Evolutionary conservation across 2,113 vertebrate species (phyloP).

Genomic region (Neomonachus schauinslandi): DNA sequence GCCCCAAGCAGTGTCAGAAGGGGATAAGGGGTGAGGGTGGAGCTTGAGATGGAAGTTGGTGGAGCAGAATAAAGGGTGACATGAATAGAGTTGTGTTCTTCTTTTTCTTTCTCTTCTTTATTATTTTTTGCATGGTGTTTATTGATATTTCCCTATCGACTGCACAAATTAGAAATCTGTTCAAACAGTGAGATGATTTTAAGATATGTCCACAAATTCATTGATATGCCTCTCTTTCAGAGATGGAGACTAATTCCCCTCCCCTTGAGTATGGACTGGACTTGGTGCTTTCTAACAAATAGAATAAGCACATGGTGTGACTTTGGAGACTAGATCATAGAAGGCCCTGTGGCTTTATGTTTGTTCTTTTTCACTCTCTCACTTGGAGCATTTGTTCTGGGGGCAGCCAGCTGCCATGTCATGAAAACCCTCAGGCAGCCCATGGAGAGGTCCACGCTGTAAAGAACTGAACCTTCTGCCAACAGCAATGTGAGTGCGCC

Average conservation of each 20-base stretch:
- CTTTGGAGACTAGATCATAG: not conserved
- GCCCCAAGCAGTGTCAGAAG: not conserved
- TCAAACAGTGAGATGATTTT: not conserved
- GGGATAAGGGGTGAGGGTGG: not conserved
- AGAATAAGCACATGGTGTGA: not conserved
- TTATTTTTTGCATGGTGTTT: not conserved
- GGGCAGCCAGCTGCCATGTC: not conserved
- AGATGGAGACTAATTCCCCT: not conserved
- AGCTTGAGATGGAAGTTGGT: not conserved
- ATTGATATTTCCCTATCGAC: not conserved
- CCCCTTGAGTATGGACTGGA: not conserved
- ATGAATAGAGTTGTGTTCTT: not conserved
- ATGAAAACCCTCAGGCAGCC: not conserved
- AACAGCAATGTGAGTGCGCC: fast-evolving
- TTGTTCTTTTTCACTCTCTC: not conserved
- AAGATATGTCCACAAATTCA: not conserved
- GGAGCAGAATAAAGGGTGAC: not conserved
- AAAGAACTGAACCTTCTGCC: not conserved
- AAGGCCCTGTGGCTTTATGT: not conserved
- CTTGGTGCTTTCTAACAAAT: not conserved
- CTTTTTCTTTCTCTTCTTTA: not conserved
- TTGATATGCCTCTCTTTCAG: not conserved
- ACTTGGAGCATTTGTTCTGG: not conserved
- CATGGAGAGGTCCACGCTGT: not conserved
- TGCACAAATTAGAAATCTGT: not conserved